Base-by-base conservation (phyloP, 2,888 invertebrate species). In the Stratiomys singularior region DNA sequence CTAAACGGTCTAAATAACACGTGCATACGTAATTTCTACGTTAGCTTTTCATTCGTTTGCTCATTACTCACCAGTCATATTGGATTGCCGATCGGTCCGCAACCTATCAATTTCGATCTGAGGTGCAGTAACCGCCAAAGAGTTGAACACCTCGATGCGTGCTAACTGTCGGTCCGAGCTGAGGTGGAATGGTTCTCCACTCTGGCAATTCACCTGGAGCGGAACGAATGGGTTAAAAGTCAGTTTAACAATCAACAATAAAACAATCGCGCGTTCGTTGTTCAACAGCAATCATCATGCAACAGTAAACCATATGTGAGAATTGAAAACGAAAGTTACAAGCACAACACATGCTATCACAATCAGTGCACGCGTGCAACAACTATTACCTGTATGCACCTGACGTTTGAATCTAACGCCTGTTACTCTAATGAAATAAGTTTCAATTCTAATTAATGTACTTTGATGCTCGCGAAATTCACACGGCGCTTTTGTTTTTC, bases 61-160 rank as follows among this genome's bases (percentile, higher is more conserved):
- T 37, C 37, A 25, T 23, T 78, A 82, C 83, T 82, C 81, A 87
- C 87, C 86, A 80, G 85, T 86, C 82, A 85, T 86, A 72, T 87
- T 87, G 77, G 84, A 83, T 44, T 85, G 83, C 7, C 84, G 82
- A 81, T 86, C 86, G 37, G 83, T 84, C 25, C 86, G 84, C 78
- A 86, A 80, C 27, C 85, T 83, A 83, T 93, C 93, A 80, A 92
- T 85, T 84, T 93, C 93, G 81, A 94, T 93, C 83, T 93, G 93
- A 0, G 94, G 94, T 1, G 94, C 94, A 76, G 92, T 88, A 4
- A 95, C 94, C 85, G 94, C 93, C 79, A 94, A 91, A 79, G 94
- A 94, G 84, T 94, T 95, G 83, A 93, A 94, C 15, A 95, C 93
- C 84, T 94, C 93, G 77, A 94, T 86, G 79, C 87, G 84, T 76